Evolutionary conservation across 2,113 vertebrate genomes (phyloP).

Genomic region (Eulemur rufifrons): DNA sequence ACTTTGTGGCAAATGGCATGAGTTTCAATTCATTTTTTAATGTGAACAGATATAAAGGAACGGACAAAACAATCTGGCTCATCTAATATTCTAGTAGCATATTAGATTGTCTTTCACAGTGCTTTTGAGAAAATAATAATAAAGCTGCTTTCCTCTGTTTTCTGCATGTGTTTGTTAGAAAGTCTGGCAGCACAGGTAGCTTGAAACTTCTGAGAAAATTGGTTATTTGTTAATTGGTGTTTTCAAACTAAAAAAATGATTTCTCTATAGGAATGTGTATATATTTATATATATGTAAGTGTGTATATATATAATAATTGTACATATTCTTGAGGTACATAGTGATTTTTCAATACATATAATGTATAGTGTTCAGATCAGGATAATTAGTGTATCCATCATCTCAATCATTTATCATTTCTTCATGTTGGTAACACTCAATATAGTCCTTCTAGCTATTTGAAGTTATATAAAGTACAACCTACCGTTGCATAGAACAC

Average conservation of each 20-base stretch:
- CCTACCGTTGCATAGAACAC: not conserved
- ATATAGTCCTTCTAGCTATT: not conserved
- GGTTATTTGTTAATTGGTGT: not conserved
- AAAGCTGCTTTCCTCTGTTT: not conserved
- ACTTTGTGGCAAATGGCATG: not conserved
- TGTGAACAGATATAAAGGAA: not conserved
- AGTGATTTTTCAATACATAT: not conserved
- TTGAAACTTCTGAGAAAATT: not conserved
- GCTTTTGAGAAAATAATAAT: not conserved
- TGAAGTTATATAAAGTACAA: not conserved
- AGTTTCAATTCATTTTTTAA: not conserved
- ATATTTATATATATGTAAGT: not conserved
- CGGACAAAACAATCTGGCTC: not conserved
- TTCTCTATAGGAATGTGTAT: not conserved
- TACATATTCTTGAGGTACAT: not conserved
- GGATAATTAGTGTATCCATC: not conserved
- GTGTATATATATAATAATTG: not conserved
- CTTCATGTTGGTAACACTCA: not conserved
- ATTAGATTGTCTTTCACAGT: not conserved
- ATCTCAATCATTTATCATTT: not conserved
- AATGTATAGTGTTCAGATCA: not conserved
- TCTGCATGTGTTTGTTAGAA: not conserved
- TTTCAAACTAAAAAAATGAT: not conserved
- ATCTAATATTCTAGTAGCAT: not conserved
- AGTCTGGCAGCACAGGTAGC: not conserved